Conservation (phyloP, 1,140 invertebrate genomes). For the Dryas iulia region DNA sequence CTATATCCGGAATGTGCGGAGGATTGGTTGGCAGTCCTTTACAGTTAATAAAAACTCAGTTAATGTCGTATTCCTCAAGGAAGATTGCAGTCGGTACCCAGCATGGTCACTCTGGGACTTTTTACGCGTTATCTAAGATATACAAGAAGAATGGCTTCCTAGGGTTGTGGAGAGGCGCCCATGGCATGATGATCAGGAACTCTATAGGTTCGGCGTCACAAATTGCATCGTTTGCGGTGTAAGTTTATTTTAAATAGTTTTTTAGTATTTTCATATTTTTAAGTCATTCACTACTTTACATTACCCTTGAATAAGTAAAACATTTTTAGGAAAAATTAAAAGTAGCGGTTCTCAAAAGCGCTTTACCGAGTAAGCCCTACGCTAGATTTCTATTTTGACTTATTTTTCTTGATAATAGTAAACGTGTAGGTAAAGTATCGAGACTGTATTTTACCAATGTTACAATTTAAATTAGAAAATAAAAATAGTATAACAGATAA, state of each 20-base stretch:
- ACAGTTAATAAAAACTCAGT: slow-evolving; percentile 94
- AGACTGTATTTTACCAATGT: no score
- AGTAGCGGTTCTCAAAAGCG: no score
- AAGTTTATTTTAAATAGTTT: slow-evolving; percentile 38
- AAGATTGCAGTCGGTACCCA: slow-evolving; percentile 94
- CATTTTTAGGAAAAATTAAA: no score
- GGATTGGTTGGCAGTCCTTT: slow-evolving; percentile 84
- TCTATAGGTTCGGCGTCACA: slow-evolving; percentile 79
- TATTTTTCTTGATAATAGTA: no score
- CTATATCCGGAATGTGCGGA: slow-evolving; percentile 66
- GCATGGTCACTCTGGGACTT: slow-evolving; percentile 87
- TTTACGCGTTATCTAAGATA: slow-evolving; percentile 85
- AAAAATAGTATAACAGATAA: no score
- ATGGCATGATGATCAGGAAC: slow-evolving; percentile 83
- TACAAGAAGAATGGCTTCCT: slow-evolving; percentile 86
- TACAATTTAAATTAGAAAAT: no score
- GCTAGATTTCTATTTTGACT: no score
- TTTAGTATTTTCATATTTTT: no score
- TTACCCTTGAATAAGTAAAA: no score
- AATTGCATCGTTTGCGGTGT: slow-evolving; percentile 74
- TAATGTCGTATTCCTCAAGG: slow-evolving; percentile 90
- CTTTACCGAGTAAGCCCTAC: no score
- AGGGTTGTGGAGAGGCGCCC: slow-evolving; percentile 89
- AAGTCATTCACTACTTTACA: no score
- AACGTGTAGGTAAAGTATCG: no score